phyloP scores from a whole-genome alignment of 2,888 invertebrate genomes.

The Pyralis farinalis region DNA sequence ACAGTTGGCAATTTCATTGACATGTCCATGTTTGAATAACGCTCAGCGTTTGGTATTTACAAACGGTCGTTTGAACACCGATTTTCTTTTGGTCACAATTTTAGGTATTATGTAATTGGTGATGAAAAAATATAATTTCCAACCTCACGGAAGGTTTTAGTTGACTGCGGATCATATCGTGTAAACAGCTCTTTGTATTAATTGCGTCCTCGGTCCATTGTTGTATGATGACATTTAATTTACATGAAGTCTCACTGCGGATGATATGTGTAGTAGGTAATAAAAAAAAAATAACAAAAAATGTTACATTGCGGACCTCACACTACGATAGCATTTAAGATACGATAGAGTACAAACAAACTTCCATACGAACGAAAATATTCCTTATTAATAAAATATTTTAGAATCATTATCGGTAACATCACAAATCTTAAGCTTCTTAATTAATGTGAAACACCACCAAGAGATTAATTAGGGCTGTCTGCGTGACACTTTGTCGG shows the following conservation, averaged over 20 bases:
- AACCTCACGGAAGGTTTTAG: slow-evolving; percentile 58
- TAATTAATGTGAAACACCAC: slow-evolving; percentile 65
- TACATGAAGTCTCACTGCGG: slow-evolving; percentile 52
- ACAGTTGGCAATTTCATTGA: slow-evolving; percentile 16
- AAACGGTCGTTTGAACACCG: slow-evolving; percentile 38
- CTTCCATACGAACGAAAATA: slow-evolving; percentile 16
- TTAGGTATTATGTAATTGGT: slow-evolving; percentile 53
- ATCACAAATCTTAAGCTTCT: slow-evolving; percentile 26
- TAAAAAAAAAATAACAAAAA: slow-evolving; percentile 37
- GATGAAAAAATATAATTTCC: slow-evolving; percentile 67
- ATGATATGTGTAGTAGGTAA: slow-evolving; percentile 29
- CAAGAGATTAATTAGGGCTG: slow-evolving; percentile 73
- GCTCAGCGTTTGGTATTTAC: slow-evolving; percentile 37
- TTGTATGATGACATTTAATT: slow-evolving; percentile 64
- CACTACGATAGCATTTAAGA: slow-evolving; percentile 53
- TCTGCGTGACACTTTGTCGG: slow-evolving; percentile 62
- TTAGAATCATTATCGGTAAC: slow-evolving; percentile 14
- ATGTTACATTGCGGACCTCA: slow-evolving; percentile 45
- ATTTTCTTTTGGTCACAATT: slow-evolving; percentile 57
- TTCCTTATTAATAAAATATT: slow-evolving; percentile 13
- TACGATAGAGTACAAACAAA: slow-evolving; percentile 26
- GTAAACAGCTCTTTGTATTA: slow-evolving; percentile 65
- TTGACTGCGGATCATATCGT: slow-evolving; percentile 59
- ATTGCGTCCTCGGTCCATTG: slow-evolving; percentile 58
- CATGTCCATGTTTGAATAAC: slow-evolving; percentile 36